Conservation (phyloP, 2,797 vertebrate species). For the Phrynocephalus guinanensis region DNA sequence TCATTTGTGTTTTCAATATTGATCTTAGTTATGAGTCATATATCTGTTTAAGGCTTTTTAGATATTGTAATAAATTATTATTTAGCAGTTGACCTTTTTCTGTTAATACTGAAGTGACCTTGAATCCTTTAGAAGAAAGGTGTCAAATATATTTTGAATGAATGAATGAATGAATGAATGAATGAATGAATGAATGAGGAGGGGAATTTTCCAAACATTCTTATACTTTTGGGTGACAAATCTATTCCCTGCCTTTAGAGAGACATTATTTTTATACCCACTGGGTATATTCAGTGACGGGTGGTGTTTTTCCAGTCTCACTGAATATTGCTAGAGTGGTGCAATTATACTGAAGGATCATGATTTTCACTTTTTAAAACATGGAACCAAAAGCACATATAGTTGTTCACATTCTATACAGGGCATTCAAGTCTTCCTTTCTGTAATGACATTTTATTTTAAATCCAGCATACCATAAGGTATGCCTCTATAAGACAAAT, state of each 20-base stretch:
- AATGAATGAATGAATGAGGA: too few relatives aligned
- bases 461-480: conserved; percentile 40
- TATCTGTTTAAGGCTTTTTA: too few relatives aligned
- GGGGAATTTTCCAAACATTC: conserved; percentile 15
- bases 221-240: conserved; percentile 8
- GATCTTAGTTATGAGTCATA: too few relatives aligned
- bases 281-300: conserved; percentile 21
- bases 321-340: conserved; percentile 13
- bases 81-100: not conserved
- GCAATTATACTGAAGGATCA: conserved; percentile 35
- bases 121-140: not conserved
- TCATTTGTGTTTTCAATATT: too few relatives aligned
- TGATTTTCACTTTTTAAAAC: conserved; percentile 30
- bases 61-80: too few relatives aligned
- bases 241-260: too few relatives aligned
- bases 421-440: conserved; percentile 49
- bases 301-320: not conserved
- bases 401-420: conserved; percentile 51
- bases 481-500: conserved; percentile 41
- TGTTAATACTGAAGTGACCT: too few relatives aligned
- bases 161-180: not conserved
- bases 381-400: conserved; percentile 34
- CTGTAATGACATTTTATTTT: conserved; percentile 53
- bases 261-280: too few relatives aligned
- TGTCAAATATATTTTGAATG: not conserved